Evolutionary conservation across 2,113 vertebrate genomes (phyloP), one percentile per base, ranked within the genome.

Genomic region (Forbesichthys papilliferus): DNA sequence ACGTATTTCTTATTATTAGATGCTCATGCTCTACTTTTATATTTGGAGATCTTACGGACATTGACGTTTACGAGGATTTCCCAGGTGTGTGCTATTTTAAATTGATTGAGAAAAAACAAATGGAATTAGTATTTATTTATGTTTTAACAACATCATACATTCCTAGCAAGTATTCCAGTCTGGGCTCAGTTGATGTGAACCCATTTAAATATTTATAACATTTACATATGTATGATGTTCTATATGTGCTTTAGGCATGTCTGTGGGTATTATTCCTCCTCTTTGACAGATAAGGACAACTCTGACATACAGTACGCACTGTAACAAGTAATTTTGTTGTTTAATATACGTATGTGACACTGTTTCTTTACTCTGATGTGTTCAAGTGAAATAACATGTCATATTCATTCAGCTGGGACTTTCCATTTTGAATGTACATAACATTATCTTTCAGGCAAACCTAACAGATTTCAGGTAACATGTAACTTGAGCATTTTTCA

Each of bases 321-420:
- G 68, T 75, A 75, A 78, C 67, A 65, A 64, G 69, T 20, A 66
- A 59, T 77, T 79, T 64, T 80, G 81, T 69, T 78, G 74, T 77
- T 66, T 65, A 76, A 62, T 64, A n/a, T 64, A 71, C 57, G 48
- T 74, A 48, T 74, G 48, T 61, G 61, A 77, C 4, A 49, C 7
- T 42, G 5, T 42, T 42, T 42, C 36, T 42, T 42, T 7, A 42
- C 1, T 42, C 36, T 42, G 36, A 42, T 42, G 36, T 42, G 36
- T 42, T 42, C 36, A 5, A 42, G 5, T 42, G 36, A 42, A 42
- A 42, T 42, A 42, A 42, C 4, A 42, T 42, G 36, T 42, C 5
- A 27, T 27, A 27, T 27, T 27, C 27, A 42, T 42, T 42, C 36
- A 42, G 1, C 36, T 42, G 7, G 36, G 36, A 42, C 4, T 42